These are phyloP conservation scores for Caradrina clavipalpis DNA, from an alignment of 2,888 invertebrate genomes.

Conservation along the genomic window DNA sequence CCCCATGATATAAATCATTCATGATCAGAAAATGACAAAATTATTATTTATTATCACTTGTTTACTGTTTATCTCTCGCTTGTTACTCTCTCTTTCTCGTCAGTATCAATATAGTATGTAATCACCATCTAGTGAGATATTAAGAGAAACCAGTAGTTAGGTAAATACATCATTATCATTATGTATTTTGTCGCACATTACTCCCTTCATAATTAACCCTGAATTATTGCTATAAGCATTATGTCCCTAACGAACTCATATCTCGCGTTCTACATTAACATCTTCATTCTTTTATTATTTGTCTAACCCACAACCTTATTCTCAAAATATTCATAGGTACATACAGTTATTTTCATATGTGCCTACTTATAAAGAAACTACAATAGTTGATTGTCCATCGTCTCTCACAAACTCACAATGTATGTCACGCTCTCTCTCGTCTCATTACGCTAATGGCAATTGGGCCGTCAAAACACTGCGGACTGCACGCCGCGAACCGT, in stretches of 20 bases:
- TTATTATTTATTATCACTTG: neutral
- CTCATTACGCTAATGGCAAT: conserved; percentile 76
- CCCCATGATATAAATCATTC: no score
- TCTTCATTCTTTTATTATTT: neutral
- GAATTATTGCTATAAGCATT: neutral
- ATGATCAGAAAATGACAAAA: neutral
- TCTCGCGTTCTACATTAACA: neutral
- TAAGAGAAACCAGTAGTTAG: neutral
- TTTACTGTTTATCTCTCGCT: neutral
- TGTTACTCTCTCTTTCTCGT: neutral
- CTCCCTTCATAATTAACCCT: neutral
- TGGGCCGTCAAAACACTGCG: conserved; percentile 77
- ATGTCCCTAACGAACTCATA: neutral
- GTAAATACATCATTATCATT: neutral
- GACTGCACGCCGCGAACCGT: conserved; percentile 79
- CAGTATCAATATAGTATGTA: neutral
- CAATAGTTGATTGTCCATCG: conserved; percentile 46
- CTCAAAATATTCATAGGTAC: conserved; percentile 8
- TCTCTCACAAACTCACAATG: conserved; percentile 50
- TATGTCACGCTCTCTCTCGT: conserved; percentile 59
- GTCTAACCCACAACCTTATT: neutral
- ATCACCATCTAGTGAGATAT: neutral
- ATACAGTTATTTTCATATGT: conserved; percentile 5
- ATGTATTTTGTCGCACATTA: neutral
- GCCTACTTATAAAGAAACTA: conserved; percentile 16